Evolutionary conservation across 2,113 vertebrate species (phyloP).

Genomic region (Clupea harengus): DNA sequence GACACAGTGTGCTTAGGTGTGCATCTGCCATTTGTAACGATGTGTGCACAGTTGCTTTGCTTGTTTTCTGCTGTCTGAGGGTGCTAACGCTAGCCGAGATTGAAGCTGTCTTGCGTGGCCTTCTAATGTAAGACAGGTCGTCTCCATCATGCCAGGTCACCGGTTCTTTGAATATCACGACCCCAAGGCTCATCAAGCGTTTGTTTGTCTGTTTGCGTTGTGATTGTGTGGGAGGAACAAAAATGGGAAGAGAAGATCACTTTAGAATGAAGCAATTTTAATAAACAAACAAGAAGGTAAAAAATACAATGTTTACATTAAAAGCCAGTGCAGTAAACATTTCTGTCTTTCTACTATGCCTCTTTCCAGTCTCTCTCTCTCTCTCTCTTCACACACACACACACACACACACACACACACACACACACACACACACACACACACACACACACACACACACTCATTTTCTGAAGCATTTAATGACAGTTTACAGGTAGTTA

Average conservation of each 20-base stretch:
- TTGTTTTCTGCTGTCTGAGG: background rate
- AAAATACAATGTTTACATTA: background rate
- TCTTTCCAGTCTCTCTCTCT: background rate
- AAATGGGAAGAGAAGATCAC: background rate
- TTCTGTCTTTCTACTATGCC: background rate
- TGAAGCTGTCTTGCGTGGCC: background rate
- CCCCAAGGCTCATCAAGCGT: background rate
- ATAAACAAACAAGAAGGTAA: background rate
- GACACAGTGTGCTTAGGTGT: background rate
- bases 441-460: constrained; percentile 43
- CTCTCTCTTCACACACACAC: constrained; percentile 35
- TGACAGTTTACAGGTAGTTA: constrained; percentile 70
- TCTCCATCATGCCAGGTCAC: background rate
- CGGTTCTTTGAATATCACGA: background rate
- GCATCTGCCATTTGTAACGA: background rate
- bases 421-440: constrained; percentile 47
- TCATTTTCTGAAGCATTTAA: constrained; percentile 74
- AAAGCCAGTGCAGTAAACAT: background rate
- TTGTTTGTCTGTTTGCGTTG: background rate
- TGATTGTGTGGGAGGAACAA: background rate
- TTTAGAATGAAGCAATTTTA: background rate
- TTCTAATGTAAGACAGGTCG: background rate
- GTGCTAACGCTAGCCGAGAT: background rate
- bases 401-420: constrained; percentile 47
- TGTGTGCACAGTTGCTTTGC: background rate